Percentiles rank a stretch among this genome's conserved stretches.
These are phyloP conservation scores for Mixornis gularis DNA, from an alignment of 2,113 vertebrate genomes.

Conservation along the genomic window DNA sequence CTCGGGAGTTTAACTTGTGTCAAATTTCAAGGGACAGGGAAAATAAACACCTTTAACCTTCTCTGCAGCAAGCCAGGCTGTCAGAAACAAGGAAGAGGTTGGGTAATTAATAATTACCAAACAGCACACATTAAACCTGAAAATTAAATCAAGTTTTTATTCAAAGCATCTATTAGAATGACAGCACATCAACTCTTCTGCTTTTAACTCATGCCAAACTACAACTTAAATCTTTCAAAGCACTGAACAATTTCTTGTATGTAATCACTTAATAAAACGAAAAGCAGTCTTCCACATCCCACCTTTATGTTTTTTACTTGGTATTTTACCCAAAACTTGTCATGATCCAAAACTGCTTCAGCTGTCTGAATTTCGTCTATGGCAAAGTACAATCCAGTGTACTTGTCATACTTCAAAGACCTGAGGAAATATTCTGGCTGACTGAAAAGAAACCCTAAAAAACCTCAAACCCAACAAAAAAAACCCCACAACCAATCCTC, in stretches of 20 bases:
- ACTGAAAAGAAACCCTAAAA: background rate
- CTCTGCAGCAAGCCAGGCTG: background rate
- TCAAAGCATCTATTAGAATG: slow-evolving; percentile 70
- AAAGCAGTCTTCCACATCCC: slow-evolving; percentile 45
- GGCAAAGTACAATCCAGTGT: slow-evolving; percentile 12
- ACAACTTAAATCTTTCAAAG: slow-evolving; percentile 58
- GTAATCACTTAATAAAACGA: slow-evolving; percentile 48
- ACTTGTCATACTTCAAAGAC: background rate
- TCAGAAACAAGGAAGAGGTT: background rate
- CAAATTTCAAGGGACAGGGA: background rate
- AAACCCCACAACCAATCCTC: background rate
- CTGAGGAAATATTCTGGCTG: slow-evolving; percentile 26
- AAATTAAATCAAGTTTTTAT: slow-evolving; percentile 73
- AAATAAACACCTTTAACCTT: background rate
- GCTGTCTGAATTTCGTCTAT: slow-evolving; percentile 29
- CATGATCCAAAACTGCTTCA: slow-evolving; percentile 38
- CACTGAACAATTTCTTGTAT: slow-evolving; percentile 41
- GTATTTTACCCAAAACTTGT: slow-evolving; percentile 35
- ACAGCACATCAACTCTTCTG: slow-evolving; percentile 65
- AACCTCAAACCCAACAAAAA: background rate
- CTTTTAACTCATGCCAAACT: slow-evolving; percentile 64
- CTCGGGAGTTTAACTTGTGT: background rate
- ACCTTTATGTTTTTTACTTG: background rate
- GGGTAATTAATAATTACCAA: background rate
- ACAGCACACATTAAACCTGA: background rate